Evolutionary conservation across 2,888 invertebrate species (phyloP), one percentile per base, ranked within the genome.

Genomic region (Caenorhabditis sp.): DNA sequence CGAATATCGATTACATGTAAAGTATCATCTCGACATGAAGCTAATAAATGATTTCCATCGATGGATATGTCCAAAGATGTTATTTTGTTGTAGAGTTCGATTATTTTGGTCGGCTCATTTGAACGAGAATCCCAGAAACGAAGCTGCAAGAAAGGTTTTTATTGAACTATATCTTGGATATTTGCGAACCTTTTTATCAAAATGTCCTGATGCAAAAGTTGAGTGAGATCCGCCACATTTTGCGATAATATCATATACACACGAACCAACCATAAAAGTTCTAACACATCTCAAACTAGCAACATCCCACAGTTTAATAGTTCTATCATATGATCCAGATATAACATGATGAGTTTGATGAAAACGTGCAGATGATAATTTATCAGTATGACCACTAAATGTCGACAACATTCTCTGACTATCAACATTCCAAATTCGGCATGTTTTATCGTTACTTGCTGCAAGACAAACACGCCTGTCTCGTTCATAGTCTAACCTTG

Each of bases 291-390:
- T 92, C 89, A 93, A 92, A 90, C 93, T 94, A 84, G 94, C 92
- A 59, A 97, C 92, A 90, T 99, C 99, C 97, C 97, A 99, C 87
- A 97, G 93, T 91, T 97, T 97, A 70, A 99, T 91, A 36, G 97
- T 97, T 78, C 97, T 92, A 90, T 99, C 99, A 90, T 96, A 93
- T 89, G 97, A 96, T 77, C 99, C 99, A 49, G 96, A 95, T 71
- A 97, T 95, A 70, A 78, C 76, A 36, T 79, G 72, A 54, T 73
- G 66, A 0, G 59, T 57, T 59, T 65, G 93, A 83, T 97, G 92
- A 90, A 96, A 96, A 90, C 67, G 94, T 49, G 97, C 97, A 23
- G 96, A 94, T 92, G 95, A 92, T 81, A 99, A 97, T 91, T 97
- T 97, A 61, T 93, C 95, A 87, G 95, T 94, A 90, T 99, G 99